phyloP scores from a whole-genome alignment of 2,113 vertebrate genomes.

The Mellivora capensis region DNA sequence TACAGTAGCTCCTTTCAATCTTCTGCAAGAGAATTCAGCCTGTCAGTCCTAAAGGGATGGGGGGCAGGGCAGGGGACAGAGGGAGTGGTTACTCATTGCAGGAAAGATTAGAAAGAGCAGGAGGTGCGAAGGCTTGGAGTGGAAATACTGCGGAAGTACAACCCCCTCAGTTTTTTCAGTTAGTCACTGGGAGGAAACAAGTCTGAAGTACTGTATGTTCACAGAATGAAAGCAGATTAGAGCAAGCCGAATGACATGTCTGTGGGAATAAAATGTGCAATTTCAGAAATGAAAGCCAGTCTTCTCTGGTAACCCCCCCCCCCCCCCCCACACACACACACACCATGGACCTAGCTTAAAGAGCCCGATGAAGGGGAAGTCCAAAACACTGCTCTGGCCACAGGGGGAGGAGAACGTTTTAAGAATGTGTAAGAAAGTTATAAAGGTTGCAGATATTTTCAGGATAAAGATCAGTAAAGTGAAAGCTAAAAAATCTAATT shows the following conservation, averaged over 20 bases:
- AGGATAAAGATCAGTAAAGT: not conserved
- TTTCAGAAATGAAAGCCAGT: not conserved
- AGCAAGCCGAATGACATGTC: not conserved
- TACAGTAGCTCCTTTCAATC: not conserved
- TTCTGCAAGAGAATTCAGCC: constrained; percentile 30
- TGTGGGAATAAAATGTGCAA: not conserved
- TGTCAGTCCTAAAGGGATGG: not conserved
- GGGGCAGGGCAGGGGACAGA: not conserved
- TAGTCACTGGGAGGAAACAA: not conserved
- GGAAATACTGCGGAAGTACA: not conserved
- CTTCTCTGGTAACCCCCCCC: not conserved
- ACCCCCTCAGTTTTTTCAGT: not conserved
- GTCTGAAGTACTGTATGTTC: not conserved
- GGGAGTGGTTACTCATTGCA: not conserved
- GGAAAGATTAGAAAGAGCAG: not conserved
- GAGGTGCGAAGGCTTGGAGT: not conserved
- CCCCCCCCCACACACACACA: no score
- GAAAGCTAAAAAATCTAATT: not conserved
- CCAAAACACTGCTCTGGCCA: not conserved
- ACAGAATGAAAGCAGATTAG: not conserved
- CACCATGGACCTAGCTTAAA: not conserved
- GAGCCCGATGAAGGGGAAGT: not conserved
- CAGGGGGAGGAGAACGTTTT: not conserved
- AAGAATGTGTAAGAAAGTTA: not conserved
- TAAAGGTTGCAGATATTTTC: not conserved